phyloP scores from a whole-genome alignment of 2,888 invertebrate genomes.

The Pediacus dermestoides region DNA sequence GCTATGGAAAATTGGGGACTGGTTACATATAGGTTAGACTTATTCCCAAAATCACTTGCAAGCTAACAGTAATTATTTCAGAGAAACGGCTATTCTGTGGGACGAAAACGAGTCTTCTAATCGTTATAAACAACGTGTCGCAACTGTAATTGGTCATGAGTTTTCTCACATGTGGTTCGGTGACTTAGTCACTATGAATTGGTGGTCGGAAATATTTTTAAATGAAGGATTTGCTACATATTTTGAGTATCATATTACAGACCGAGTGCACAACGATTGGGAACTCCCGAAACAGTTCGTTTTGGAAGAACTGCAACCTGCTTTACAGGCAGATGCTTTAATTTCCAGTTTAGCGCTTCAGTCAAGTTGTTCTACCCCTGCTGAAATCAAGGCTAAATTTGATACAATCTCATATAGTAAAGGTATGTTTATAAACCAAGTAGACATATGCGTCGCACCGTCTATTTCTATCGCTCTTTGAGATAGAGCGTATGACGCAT shows the following conservation, averaged over 20 bases:
- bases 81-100: conserved; percentile 59
- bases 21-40: conserved; percentile 76
- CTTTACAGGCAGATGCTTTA: conserved; percentile 59
- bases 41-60: too few species aligned
- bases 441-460: too few species aligned
- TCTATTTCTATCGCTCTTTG: too few species aligned
- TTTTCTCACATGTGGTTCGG: conserved; percentile 83
- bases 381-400: conserved; percentile 61
- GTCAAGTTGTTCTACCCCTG: conserved; percentile 54
- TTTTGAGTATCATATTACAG: conserved; percentile 62
- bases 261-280: conserved; percentile 50
- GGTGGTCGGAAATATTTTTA: conserved; percentile 75
- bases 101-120: conserved; percentile 52
- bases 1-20: conserved; percentile 94
- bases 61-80: conserved; percentile 20
- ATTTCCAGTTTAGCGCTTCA: conserved; percentile 59
- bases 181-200: conserved; percentile 69
- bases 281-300: conserved; percentile 68
- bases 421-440: conserved; percentile 49
- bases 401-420: conserved; percentile 67
- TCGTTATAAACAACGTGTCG: conserved; percentile 61
- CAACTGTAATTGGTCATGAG: conserved; percentile 71
- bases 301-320: conserved; percentile 63
- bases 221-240: conserved; percentile 74
- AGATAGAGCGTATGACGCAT: too few species aligned